Percentiles rank a stretch among this genome's conserved stretches.
Evolutionary conservation across 2,113 vertebrate species (phyloP).

Genomic region (Grammomys surdaster): DNA sequence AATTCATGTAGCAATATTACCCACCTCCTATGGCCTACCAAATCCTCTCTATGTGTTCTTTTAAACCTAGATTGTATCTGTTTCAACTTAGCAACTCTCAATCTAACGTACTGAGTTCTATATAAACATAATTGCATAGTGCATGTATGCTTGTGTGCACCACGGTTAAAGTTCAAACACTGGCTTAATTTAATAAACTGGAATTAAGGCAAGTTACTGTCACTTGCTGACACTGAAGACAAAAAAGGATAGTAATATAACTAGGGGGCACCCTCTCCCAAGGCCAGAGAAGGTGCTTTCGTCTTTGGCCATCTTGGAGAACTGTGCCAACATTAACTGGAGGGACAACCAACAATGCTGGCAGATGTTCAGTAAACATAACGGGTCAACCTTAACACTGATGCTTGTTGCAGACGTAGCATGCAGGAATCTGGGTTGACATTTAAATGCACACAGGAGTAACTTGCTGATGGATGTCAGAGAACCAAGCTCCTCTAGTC

Average conservation of each 20-base stretch:
- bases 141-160: slow-evolving; percentile 73
- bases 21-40: not conserved
- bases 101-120: slow-evolving; percentile 64
- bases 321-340: slow-evolving; percentile 7
- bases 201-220: slow-evolving; percentile 55
- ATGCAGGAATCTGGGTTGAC: not conserved
- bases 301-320: slow-evolving; percentile 51
- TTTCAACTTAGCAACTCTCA: slow-evolving; percentile 53
- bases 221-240: slow-evolving; percentile 30
- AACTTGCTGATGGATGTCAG: not conserved
- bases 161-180: slow-evolving; percentile 64
- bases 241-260: not conserved
- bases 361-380: not conserved
- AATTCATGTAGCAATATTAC: not conserved
- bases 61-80: slow-evolving; percentile 55
- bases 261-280: not conserved
- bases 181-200: slow-evolving; percentile 70
- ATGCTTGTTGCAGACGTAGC: not conserved
- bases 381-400: not conserved
- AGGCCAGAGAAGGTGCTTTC: not conserved
- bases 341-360: not conserved
- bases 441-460: not conserved
- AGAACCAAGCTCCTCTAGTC: slow-evolving; percentile 21
- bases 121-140: slow-evolving; percentile 72
- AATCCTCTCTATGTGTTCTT: slow-evolving; percentile 36